Percentiles rank a stretch among this genome's conserved stretches.
These are phyloP conservation scores for Lithobates sylvaticus DNA, from an alignment of 2,797 vertebrate species.

Conservation along the genomic window DNA sequence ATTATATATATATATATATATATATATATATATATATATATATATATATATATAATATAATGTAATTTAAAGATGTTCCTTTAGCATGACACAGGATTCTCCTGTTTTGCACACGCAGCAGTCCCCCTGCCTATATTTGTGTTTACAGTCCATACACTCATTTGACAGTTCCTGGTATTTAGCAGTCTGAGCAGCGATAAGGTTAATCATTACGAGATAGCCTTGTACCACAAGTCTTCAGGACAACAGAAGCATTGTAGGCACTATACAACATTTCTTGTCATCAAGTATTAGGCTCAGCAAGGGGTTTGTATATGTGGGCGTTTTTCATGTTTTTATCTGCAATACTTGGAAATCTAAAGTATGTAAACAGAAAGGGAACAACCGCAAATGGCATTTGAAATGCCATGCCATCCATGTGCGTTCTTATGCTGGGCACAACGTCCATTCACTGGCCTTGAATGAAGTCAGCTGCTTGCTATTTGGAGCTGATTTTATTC, in stretches of 20 bases:
- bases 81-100: neutral
- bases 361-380: no score
- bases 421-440: neutral
- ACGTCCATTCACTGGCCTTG: no score
- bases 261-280: neutral
- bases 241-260: constrained; percentile 1
- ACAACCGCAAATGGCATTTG: no score
- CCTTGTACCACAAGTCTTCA: constrained; percentile 23
- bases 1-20: no score
- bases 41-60: no score
- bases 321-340: neutral
- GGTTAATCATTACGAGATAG: constrained; percentile 30
- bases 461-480: no score
- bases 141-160: neutral
- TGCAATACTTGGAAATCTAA: neutral
- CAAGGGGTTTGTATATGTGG: no score
- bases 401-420: neutral
- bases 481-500: no score
- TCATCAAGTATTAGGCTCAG: neutral
- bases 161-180: neutral
- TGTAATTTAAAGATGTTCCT: no score
- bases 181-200: constrained; percentile 3
- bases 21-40: no score
- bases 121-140: constrained; percentile 1
- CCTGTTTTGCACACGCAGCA: neutral